Conservation (phyloP, 2,113 vertebrate genomes). For the Lophochroa leadbeateri region DNA sequence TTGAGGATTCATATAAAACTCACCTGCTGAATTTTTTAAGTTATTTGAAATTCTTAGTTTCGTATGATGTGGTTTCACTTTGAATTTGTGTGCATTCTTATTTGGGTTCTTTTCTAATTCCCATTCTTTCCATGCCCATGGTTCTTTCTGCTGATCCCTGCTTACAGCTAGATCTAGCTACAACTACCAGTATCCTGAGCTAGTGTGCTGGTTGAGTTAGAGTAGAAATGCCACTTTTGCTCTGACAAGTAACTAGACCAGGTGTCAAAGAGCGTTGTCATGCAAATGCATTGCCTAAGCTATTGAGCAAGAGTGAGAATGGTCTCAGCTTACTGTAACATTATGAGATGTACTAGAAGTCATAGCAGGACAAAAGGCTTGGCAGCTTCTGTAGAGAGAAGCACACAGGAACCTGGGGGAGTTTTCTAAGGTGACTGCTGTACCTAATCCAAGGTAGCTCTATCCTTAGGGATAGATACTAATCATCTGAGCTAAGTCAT, state of each 20-base stretch:
- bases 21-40: neutral
- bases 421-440: neutral
- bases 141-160: neutral
- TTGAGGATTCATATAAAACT: neutral
- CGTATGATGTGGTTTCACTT: neutral
- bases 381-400: neutral
- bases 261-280: neutral
- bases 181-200: neutral
- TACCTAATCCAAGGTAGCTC: neutral
- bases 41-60: neutral
- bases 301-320: neutral
- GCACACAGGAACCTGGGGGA: neutral
- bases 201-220: neutral
- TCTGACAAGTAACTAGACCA: neutral
- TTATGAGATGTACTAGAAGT: neutral
- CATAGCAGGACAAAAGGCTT: neutral
- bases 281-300: neutral
- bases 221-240: neutral
- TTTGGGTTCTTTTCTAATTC: neutral
- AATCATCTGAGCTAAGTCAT: neutral
- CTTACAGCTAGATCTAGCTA: neutral
- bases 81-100: neutral
- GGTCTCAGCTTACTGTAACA: neutral
- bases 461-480: neutral
- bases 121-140: accelerated